Evolutionary conservation across 2,113 vertebrate species (phyloP).

Genomic region (Hemibagrus wyckioides): DNA sequence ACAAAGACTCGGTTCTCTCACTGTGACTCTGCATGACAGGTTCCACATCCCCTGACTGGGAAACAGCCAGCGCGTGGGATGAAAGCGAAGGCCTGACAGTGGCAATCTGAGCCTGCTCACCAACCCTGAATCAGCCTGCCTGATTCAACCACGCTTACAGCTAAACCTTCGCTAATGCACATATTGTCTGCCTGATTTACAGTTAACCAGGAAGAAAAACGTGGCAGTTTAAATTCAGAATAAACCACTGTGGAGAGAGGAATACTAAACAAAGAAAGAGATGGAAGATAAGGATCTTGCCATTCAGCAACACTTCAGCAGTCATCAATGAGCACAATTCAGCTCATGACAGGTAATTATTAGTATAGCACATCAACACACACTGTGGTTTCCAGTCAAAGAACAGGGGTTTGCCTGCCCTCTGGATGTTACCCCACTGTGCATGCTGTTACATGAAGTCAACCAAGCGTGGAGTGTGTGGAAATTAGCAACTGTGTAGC

Average conservation of each 20-base stretch:
- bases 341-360: constrained; percentile 56
- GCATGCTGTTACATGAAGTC: constrained; percentile 72
- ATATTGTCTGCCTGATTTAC: constrained; percentile 29
- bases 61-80: constrained; percentile 43
- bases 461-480: constrained; percentile 66
- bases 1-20: constrained; percentile 51
- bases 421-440: constrained; percentile 67
- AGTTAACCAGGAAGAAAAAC: constrained; percentile 20
- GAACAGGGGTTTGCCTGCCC: constrained; percentile 66
- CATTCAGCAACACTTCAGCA: neutral
- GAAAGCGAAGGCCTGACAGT: constrained; percentile 49
- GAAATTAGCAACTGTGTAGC: constrained; percentile 70
- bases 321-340: constrained; percentile 23
- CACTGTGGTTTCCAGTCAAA: constrained; percentile 64
- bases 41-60: constrained; percentile 45
- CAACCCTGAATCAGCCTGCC: constrained; percentile 40
- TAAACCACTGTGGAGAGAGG: neutral
- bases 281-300: constrained; percentile 18
- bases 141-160: constrained; percentile 37
- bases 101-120: constrained; percentile 46
- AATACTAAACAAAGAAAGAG: neutral
- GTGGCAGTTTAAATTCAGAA: constrained; percentile 4
- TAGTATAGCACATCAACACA: constrained; percentile 57
- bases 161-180: constrained; percentile 40
- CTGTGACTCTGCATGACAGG: constrained; percentile 51